Evolutionary conservation across 2,888 invertebrate genomes (phyloP).

Genomic region (Plagiodera versicolora): DNA sequence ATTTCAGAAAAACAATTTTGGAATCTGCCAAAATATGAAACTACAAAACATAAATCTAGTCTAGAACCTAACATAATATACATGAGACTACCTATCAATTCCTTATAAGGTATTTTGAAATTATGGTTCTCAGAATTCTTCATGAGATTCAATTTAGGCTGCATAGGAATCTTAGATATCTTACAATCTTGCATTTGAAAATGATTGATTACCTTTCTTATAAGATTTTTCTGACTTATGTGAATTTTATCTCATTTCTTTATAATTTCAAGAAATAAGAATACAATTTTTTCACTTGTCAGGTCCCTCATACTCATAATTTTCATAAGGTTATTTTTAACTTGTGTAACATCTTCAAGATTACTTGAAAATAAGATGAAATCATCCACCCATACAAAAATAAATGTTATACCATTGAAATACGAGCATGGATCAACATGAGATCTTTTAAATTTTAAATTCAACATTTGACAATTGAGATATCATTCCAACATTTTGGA

Average conservation of each 20-base stretch:
- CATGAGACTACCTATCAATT: neutral
- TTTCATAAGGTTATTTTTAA: neutral
- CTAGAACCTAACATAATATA: neutral
- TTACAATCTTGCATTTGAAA: conserved; percentile 29
- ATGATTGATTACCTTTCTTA: conserved; percentile 22
- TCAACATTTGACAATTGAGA: neutral
- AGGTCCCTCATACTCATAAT: neutral
- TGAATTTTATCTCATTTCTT: conserved; percentile 16
- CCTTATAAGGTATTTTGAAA: conserved; percentile 19
- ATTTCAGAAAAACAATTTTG: conserved; percentile 3
- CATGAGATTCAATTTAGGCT: conserved; percentile 19
- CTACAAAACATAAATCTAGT: neutral
- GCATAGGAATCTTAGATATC: conserved; percentile 16
- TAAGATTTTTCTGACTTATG: conserved; percentile 25
- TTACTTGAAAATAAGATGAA: conserved; percentile 14
- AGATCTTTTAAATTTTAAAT: conserved; percentile 20
- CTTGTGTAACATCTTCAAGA: neutral
- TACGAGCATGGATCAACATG: conserved; percentile 23
- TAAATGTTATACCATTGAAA: conserved; percentile 11
- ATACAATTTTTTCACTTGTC: conserved; percentile 13
- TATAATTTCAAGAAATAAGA: conserved; percentile 27
- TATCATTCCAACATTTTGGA: conserved; percentile 10
- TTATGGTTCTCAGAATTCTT: conserved; percentile 1
- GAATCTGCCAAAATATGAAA: neutral
- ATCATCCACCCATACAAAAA: conserved; percentile 18